A percentile compares a stretch with the other conserved stretches of the same genome.
Evolutionary conservation across 2,888 invertebrate genomes (phyloP).

Genomic region (Heterodera filipjevi): DNA sequence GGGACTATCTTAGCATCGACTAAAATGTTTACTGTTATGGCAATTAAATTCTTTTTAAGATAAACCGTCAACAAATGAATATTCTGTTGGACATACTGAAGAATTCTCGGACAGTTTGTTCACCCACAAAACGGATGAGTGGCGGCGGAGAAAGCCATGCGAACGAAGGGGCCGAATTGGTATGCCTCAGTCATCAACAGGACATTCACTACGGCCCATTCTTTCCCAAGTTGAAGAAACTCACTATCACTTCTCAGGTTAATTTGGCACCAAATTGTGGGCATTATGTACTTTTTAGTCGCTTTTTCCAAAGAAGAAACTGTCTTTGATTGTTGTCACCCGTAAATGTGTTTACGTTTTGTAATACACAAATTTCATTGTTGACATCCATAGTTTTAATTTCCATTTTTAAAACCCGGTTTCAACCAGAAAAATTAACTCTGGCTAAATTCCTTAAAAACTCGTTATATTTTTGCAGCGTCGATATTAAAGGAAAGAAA

Average conservation of each 20-base stretch:
- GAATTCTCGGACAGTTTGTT: conserved; percentile 24
- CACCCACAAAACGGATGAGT: conserved; percentile 9
- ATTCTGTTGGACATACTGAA: conserved; percentile 45
- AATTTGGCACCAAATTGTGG: conserved; percentile 4
- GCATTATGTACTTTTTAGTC: too few relatives aligned
- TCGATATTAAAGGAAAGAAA: too few relatives aligned
- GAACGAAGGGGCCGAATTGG: not conserved
- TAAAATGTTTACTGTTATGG: not conserved
- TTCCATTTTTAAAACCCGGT: too few relatives aligned
- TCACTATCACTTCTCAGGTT: conserved; percentile 56
- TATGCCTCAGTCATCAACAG: conserved; percentile 20
- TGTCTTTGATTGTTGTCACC: too few relatives aligned
- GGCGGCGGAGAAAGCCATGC: not conserved
- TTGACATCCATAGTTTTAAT: too few relatives aligned
- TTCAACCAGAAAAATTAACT: too few relatives aligned
- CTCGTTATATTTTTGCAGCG: too few relatives aligned
- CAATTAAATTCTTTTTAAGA: conserved; percentile 33
- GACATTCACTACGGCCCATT: conserved; percentile 46
- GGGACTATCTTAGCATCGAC: not conserved
- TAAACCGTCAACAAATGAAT: conserved; percentile 53
- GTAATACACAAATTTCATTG: too few relatives aligned
- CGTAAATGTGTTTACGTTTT: too few relatives aligned
- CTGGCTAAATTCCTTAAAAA: too few relatives aligned
- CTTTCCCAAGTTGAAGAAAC: conserved; percentile 51
- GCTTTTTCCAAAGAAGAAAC: too few relatives aligned